Base-by-base conservation (phyloP, 2,888 invertebrate species). In the Pammene aurita region DNA sequence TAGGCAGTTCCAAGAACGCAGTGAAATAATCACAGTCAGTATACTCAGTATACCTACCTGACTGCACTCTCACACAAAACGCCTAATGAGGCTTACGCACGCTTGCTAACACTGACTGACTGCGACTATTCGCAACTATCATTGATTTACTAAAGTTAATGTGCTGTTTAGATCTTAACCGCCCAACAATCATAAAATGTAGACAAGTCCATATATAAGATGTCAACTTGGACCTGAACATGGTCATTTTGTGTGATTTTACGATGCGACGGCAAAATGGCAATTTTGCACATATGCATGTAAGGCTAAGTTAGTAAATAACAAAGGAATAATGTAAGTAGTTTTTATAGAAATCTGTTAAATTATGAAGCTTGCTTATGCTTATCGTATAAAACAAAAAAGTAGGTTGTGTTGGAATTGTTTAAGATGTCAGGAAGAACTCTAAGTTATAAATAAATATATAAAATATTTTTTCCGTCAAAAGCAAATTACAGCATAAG, bases 201-300 rank as follows among this genome's bases (percentile, higher is more conserved):
- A 42, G 48, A 44, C 50, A 57, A 50, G 34, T 48, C 56, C 18
- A 13, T 60, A 13, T 60, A 16, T 42, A 42, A 34, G 34, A 62
- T 50, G 62, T 62, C 62, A 50, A 56, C 55, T 62, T 42, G 34
- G 18, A 34, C 48, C 41, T 62, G 56, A 62, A 50, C 57, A 52
- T 57, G 42, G 67, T 44, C 11, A 57, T 68, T 68, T 63, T 35
- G 57, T 42, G 38, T 14, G 55, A 61, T 62, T 54, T 46, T 26
- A 55, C n/a, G 26, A 26, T 4, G 26, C 26, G 54, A 55, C 55
- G 26, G 35, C 44, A 41, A 46, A 38, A 44, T 14, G 41, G 16
- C 9, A 41, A 55, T 67, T n/a, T 48, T 61, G 13, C 60, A 46
- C 14, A 42, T n/a, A n/a, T 52, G 16, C 34, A 14, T 6, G 34